Conservation (phyloP, 2,888 invertebrate species). For the Stenchaetothrips biformis region DNA sequence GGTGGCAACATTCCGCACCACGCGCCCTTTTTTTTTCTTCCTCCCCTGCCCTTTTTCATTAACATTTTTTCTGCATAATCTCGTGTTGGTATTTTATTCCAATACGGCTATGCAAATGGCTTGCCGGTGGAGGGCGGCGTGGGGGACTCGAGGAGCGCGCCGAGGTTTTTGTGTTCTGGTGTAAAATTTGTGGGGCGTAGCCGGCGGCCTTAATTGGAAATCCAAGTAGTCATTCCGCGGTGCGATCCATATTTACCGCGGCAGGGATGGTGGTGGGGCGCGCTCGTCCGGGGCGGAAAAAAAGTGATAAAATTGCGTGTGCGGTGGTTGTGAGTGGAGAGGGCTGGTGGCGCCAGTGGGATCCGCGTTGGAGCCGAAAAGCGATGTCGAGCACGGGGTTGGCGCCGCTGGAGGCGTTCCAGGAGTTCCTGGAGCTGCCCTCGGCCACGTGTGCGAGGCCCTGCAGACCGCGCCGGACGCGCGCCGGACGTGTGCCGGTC, state of each 20-base stretch:
- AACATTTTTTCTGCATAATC: slow-evolving; percentile 25
- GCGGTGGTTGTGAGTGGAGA: neutral
- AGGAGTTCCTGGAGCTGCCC: neutral
- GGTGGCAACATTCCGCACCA: slow-evolving; percentile 8
- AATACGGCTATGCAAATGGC: slow-evolving; percentile 21
- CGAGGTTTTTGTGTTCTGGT: slow-evolving; percentile 20
- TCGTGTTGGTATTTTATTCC: slow-evolving; percentile 21
- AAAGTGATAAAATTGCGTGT: slow-evolving; percentile 5
- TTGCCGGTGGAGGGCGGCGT: neutral
- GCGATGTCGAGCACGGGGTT: too few species aligned
- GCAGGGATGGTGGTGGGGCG: neutral
- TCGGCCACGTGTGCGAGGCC: neutral
- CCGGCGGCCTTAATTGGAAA: slow-evolving; percentile 15
- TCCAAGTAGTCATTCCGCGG: slow-evolving; percentile 4
- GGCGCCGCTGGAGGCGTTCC: neutral
- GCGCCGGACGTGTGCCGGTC: neutral
- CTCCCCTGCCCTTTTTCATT: slow-evolving; percentile 21
- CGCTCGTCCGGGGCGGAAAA: neutral
- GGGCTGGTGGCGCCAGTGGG: neutral
- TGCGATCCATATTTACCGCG: neutral
- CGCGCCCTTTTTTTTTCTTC: neutral
- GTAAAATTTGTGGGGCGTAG: slow-evolving; percentile 9
- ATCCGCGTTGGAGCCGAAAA: too few species aligned
- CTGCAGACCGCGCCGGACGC: neutral
- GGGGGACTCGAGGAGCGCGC: neutral